Evolutionary conservation across 2,797 vertebrate species (phyloP).

Genomic region (Sebastes dallii): DNA sequence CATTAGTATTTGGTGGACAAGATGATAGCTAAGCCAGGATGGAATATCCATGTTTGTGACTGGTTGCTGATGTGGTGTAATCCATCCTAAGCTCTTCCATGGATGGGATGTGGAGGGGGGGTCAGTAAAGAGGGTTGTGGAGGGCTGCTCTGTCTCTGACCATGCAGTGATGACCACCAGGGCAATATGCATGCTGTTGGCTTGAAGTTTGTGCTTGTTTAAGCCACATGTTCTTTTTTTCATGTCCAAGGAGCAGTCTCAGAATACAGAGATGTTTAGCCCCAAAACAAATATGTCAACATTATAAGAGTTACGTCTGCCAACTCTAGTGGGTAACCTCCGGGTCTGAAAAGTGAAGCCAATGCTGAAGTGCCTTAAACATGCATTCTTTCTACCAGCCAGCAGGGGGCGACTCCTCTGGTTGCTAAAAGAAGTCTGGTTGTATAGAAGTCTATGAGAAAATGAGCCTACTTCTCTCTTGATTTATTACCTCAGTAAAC

Average conservation of each 20-base stretch:
- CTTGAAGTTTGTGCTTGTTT: slow-evolving; percentile 12
- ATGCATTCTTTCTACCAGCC: no score
- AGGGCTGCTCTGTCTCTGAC: slow-evolving; percentile 21
- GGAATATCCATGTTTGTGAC: slow-evolving; percentile 65
- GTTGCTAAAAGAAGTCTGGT: no score
- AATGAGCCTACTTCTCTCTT: no score
- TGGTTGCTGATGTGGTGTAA: slow-evolving; percentile 67
- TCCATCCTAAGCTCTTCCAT: slow-evolving; percentile 71
- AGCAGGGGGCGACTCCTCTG: no score
- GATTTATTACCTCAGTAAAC: no score
- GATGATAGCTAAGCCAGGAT: slow-evolving; percentile 61
- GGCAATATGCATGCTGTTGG: neutral
- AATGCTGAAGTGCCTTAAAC: no score
- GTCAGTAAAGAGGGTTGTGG: slow-evolving; percentile 15
- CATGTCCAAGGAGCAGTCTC: neutral
- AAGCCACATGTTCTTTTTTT: neutral
- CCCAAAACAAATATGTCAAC: neutral
- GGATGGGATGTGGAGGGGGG: slow-evolving; percentile 20
- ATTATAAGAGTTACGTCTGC: neutral
- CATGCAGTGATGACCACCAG: neutral
- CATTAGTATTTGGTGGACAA: slow-evolving; percentile 54
- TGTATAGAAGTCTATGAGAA: no score
- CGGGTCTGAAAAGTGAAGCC: no score
- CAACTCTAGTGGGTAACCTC: neutral
- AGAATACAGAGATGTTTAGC: neutral